phyloP scores from a whole-genome alignment of 1,140 invertebrate genomes.

The Vollenhovia emeryi region DNA sequence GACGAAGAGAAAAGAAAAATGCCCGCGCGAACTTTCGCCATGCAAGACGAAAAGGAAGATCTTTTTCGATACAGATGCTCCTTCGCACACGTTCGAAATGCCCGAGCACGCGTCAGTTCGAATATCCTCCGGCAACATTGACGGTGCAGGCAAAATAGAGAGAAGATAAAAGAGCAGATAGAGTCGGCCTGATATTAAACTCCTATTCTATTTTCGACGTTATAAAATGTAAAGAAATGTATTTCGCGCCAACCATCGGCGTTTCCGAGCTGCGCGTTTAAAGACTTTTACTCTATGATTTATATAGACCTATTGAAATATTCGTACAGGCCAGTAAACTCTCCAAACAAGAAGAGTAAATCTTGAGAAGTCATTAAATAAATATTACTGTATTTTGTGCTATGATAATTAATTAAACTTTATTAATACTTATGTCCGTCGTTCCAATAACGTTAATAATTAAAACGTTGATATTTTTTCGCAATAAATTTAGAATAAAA shows the following conservation, averaged over 20 bases:
- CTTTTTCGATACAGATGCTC: conserved; percentile 36
- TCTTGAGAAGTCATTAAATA: not conserved
- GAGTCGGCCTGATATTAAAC: not conserved
- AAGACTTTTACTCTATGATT: not conserved
- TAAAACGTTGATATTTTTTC: too few species aligned
- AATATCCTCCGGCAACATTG: not conserved
- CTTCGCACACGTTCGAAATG: not conserved
- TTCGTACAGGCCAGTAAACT: not conserved
- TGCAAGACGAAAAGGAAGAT: not conserved
- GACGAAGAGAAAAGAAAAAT: not conserved
- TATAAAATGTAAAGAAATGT: conserved; percentile 10
- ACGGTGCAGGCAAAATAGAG: not conserved
- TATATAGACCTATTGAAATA: not conserved
- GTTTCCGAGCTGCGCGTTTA: not conserved
- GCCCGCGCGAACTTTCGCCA: not conserved
- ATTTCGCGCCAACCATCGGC: not conserved
- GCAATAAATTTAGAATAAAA: too few species aligned
- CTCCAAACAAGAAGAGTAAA: not conserved
- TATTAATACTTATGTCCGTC: not conserved
- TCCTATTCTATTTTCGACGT: conserved; percentile 5
- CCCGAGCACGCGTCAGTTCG: not conserved
- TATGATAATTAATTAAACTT: not conserved
- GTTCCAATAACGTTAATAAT: not conserved
- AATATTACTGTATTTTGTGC: not conserved
- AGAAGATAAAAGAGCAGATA: conserved; percentile 1